Conservation (phyloP, 2,888 invertebrate species). For the Melanostoma scalare region DNA sequence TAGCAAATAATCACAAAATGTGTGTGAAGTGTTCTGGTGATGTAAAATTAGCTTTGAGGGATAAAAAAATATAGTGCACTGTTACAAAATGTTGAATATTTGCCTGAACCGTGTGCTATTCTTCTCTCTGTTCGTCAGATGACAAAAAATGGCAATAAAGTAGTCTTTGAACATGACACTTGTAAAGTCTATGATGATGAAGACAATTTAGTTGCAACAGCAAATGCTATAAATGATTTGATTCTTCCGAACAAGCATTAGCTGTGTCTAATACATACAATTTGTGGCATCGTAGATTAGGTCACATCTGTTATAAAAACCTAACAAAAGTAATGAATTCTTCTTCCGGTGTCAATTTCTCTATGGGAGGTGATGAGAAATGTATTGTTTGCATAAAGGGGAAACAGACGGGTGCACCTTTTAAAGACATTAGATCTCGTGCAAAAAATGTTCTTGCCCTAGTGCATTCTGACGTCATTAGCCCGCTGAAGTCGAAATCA, state of each 20-base stretch:
- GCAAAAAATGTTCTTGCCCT: conserved; percentile 74
- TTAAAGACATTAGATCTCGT: conserved; percentile 61
- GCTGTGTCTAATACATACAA: conserved; percentile 12
- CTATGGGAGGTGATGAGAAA: conserved; percentile 43
- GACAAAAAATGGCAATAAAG: conserved; percentile 64
- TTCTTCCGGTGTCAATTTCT: conserved; percentile 49
- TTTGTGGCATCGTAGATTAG: conserved; percentile 74
- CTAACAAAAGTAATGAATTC: conserved; percentile 42
- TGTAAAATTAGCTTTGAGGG: conserved; percentile 19
- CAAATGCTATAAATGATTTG: conserved; percentile 46
- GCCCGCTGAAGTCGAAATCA: conserved; percentile 77
- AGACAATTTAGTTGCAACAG: conserved; percentile 52
- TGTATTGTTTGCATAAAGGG: conserved; percentile 74
- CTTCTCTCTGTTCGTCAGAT: conserved; percentile 64
- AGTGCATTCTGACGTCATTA: conserved; percentile 78
- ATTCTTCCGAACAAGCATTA: conserved; percentile 18
- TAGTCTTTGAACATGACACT: conserved; percentile 66
- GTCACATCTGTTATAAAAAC: conserved; percentile 71
- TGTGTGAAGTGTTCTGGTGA: conserved; percentile 49
- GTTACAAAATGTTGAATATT: conserved; percentile 44
- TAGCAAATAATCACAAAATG: conserved; percentile 54
- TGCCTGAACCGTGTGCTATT: conserved; percentile 54
- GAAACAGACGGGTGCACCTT: conserved; percentile 72
- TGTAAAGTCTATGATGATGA: conserved; percentile 62
- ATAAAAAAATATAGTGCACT: conserved; percentile 30